These are phyloP conservation scores for Bugula neritina DNA, from an alignment of 2,888 invertebrate genomes.

Conservation along the genomic window DNA sequence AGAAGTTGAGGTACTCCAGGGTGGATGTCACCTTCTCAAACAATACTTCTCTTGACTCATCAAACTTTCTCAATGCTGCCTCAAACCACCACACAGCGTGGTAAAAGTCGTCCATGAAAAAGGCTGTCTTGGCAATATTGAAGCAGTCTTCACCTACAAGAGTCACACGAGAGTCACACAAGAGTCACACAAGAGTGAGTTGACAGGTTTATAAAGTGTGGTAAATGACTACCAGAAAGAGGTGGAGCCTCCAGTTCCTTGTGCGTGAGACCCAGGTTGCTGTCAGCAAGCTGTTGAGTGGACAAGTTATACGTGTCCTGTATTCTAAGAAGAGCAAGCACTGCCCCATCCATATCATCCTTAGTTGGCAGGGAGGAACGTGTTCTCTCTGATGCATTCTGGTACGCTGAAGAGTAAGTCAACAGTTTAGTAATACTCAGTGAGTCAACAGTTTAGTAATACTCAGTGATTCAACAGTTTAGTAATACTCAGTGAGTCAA, in stretches of 20 bases:
- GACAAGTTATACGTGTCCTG: constrained; percentile 18
- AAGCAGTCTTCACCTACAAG: constrained; percentile 14
- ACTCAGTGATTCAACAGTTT: no score
- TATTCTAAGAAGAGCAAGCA: constrained; percentile 23
- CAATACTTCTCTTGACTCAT: background rate
- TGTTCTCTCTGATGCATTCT: background rate
- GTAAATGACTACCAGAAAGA: background rate
- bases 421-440: no score
- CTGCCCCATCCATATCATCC: constrained; percentile 27
- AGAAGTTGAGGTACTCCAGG: constrained; percentile 19
- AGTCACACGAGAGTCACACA: background rate
- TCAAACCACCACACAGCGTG: constrained; percentile 21
- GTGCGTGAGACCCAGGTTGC: background rate
- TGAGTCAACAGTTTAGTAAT: no score
- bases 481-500: no score
- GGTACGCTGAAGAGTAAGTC: no score
- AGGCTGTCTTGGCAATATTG: constrained; percentile 20
- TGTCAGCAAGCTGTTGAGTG: constrained; percentile 1
- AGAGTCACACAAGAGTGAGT: no score
- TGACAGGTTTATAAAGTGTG: no score
- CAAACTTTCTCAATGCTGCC: constrained; percentile 7
- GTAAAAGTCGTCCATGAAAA: constrained; percentile 22
- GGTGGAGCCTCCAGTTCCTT: background rate
- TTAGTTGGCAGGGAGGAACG: constrained; percentile 3
- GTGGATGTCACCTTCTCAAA: background rate